These are phyloP conservation scores for Heliconius eleuchia DNA, from an alignment of 1,140 invertebrate species.

Conservation along the genomic window DNA sequence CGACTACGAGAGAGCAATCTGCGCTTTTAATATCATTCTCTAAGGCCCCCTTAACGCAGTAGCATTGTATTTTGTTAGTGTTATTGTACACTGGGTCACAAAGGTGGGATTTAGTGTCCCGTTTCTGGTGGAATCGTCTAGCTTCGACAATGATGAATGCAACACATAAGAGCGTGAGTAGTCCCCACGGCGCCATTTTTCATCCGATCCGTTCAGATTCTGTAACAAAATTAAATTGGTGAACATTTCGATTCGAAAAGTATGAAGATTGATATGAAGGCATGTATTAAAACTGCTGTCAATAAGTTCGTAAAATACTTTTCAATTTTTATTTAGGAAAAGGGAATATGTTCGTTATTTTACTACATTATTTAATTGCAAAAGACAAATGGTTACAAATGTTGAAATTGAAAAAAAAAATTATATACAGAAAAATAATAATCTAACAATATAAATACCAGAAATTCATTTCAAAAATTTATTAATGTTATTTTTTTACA, in stretches of 20 bases:
- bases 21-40: slow-evolving; percentile 51
- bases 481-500: no score
- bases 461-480: no score
- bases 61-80: slow-evolving; percentile 65
- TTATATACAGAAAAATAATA: no score
- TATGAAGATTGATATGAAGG: background rate
- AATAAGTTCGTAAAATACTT: background rate
- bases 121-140: slow-evolving; percentile 54
- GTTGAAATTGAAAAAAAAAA: no score
- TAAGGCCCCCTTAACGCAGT: slow-evolving; percentile 52
- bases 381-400: background rate
- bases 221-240: slow-evolving; percentile 43
- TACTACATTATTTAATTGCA: background rate
- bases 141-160: slow-evolving; percentile 53
- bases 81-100: slow-evolving; percentile 61
- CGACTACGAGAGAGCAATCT: slow-evolving; percentile 83
- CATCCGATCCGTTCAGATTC: slow-evolving; percentile 38
- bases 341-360: background rate
- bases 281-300: background rate
- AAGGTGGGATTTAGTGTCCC: slow-evolving; percentile 50
- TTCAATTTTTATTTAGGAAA: background rate
- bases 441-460: no score
- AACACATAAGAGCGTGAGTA: slow-evolving; percentile 52
- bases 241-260: background rate
- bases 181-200: slow-evolving; percentile 60